These are phyloP conservation scores for Crenuchus spilurus DNA, from an alignment of 2,797 vertebrate genomes.

Conservation along the genomic window DNA sequence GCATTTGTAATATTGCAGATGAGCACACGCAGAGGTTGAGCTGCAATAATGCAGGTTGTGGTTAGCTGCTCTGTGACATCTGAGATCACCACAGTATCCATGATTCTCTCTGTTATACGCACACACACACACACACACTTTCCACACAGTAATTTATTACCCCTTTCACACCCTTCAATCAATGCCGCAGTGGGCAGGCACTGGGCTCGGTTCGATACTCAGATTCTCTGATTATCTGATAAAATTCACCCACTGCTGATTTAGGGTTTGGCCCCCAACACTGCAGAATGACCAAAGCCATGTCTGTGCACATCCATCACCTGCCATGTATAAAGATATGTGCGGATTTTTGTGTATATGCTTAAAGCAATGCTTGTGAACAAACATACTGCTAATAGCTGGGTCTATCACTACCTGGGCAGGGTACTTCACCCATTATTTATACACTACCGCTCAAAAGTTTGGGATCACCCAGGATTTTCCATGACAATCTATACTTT, in stretches of 20 bases:
- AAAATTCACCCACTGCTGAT: constrained; percentile 49
- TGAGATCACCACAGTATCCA: constrained; percentile 59
- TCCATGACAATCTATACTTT: too few species aligned
- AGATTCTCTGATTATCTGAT: constrained; percentile 58
- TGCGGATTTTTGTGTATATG: not conserved
- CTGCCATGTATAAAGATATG: not conserved
- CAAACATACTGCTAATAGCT: too few species aligned
- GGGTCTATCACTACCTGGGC: too few species aligned
- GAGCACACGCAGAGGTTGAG: constrained; percentile 83
- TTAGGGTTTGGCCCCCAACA: constrained; percentile 45
- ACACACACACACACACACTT: constrained; percentile 40
- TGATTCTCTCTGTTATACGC: constrained; percentile 15
- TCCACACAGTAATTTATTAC: constrained; percentile 58
- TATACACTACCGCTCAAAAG: too few species aligned
- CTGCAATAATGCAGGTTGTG: constrained; percentile 89
- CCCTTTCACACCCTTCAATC: constrained; percentile 56
- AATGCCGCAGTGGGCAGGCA: constrained; percentile 52
- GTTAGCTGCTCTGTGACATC: constrained; percentile 78
- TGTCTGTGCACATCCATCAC: not conserved
- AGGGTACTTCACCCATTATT: too few species aligned
- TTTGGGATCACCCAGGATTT: too few species aligned
- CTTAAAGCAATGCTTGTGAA: too few species aligned
- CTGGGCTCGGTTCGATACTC: constrained; percentile 42
- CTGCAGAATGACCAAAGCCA: not conserved
- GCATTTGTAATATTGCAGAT: constrained; percentile 98